A percentile compares a stretch with the other conserved stretches of the same genome.
These are phyloP conservation scores for Dasypus novemcinctus DNA, from an alignment of 2,113 vertebrate genomes.

Conservation along the genomic window DNA sequence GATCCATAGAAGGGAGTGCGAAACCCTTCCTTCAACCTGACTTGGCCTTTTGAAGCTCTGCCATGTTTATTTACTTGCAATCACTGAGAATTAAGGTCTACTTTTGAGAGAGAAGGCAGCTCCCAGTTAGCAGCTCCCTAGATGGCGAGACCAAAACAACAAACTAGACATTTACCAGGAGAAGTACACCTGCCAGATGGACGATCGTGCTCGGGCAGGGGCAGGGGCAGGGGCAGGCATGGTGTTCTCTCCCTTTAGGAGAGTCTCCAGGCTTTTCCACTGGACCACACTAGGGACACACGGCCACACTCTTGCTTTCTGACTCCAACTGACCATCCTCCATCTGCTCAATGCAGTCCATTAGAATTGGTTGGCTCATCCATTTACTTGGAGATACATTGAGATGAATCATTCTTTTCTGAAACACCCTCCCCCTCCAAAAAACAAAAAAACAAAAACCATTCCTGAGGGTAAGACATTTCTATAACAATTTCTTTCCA, in stretches of 20 bases:
- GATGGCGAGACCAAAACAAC: neutral
- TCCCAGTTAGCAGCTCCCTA: neutral
- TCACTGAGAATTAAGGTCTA: neutral
- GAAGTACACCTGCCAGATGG: neutral
- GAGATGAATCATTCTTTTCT: neutral
- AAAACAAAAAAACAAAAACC: neutral
- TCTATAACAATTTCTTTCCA: neutral
- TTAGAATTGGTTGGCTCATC: neutral
- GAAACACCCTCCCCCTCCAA: neutral
- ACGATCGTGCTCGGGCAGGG: neutral
- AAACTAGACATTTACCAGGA: neutral
- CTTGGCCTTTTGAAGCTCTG: neutral
- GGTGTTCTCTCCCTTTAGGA: neutral
- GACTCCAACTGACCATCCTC: neutral
- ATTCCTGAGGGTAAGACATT: neutral
- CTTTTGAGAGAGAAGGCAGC: neutral
- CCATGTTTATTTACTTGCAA: neutral
- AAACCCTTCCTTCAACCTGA: neutral
- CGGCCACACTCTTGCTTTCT: neutral
- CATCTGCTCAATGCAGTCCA: neutral
- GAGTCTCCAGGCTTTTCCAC: neutral
- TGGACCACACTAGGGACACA: neutral
- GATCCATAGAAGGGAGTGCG: too few species aligned
- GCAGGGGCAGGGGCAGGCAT: rapidly evolving
- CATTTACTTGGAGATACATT: neutral